Base-by-base conservation (phyloP, 30 jellyfish, hydroid and myxozoan species). In the Aurelia sp. region DNA sequence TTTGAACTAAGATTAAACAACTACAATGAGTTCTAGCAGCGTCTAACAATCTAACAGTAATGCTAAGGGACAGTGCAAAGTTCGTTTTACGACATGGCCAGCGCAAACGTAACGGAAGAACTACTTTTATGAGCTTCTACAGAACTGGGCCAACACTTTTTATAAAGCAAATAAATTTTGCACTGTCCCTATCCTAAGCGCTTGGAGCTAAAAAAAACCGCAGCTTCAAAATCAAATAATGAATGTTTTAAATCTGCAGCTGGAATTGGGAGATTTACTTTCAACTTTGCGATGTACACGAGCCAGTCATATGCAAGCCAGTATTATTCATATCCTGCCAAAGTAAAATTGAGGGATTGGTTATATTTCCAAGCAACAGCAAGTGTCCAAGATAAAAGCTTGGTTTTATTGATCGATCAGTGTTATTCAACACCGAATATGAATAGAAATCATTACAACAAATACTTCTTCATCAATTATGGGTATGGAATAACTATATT, bases 341-440 rank as follows among this genome's bases (percentile, higher is more conserved):
- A 60, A 63, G 87, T 61, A 5, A 66, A 76, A 67, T 60, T 76
- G 87, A 76, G 87, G n/a, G 87, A 76, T 40, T 21, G 63, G 41
- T 40, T 76, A 41, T 76, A 76, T 78, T 76, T 76, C 65, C 66
- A 76, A 15, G 87, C 77, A 11, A 30, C 47, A 7, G 76, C 77
- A 76, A 76, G 67, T 17, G 74, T 50, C 8, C 65, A 57, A 22
- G 87, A 76, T 63, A 59, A 17, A 16, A 67, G 64, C 44, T 40
- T 76, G 77, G 77, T 58, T 6, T 40, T 76, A 4, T 63, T 76
- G 18, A 21, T 76, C 44, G 77, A 61, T 35, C 87, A 76, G 50
- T 76, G 87, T 40, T 76, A 76, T 40, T 22, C 87, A 15, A 55
- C 87, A 13, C 76, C 76, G 10, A 63, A 66, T 27, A 76, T 76